A percentile compares a stretch with the other conserved stretches of the same genome.
These are phyloP conservation scores for Urocyon cinereoargenteus DNA, from an alignment of 2,797 vertebrate species.

Conservation along the genomic window DNA sequence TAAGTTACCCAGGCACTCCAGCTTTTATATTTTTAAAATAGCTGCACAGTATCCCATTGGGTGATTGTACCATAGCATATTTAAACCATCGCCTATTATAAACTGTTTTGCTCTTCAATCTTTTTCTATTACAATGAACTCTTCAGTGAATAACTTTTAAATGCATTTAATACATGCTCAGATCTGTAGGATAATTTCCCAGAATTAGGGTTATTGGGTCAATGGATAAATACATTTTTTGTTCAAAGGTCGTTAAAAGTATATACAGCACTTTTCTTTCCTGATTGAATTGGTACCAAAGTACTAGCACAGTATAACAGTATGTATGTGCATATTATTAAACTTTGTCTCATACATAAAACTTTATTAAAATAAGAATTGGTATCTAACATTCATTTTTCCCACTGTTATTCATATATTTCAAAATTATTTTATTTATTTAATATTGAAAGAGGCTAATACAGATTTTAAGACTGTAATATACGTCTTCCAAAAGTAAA, in stretches of 20 bases:
- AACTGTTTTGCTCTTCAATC: background rate
- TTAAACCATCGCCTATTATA: background rate
- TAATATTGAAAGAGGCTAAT: background rate
- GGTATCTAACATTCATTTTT: background rate
- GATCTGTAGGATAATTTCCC: background rate
- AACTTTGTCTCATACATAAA: background rate
- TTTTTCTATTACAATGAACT: background rate
- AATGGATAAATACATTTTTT: background rate
- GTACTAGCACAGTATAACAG: background rate
- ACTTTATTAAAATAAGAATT: background rate
- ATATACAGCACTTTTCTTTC: background rate
- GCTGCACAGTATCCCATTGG: background rate
- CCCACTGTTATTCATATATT: background rate
- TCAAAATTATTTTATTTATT: slow-evolving; percentile 12
- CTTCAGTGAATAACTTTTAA: background rate
- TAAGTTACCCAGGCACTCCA: background rate
- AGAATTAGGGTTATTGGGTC: background rate
- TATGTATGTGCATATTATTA: background rate
- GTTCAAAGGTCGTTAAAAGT: background rate
- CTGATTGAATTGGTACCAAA: background rate
- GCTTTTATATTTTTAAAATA: background rate
- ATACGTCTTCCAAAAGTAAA: background rate
- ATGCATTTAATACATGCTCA: background rate
- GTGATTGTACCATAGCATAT: background rate
- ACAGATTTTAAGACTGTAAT: background rate